Evolutionary conservation across 1,140 invertebrate genomes (phyloP).

Genomic region (Delia radicum): DNA sequence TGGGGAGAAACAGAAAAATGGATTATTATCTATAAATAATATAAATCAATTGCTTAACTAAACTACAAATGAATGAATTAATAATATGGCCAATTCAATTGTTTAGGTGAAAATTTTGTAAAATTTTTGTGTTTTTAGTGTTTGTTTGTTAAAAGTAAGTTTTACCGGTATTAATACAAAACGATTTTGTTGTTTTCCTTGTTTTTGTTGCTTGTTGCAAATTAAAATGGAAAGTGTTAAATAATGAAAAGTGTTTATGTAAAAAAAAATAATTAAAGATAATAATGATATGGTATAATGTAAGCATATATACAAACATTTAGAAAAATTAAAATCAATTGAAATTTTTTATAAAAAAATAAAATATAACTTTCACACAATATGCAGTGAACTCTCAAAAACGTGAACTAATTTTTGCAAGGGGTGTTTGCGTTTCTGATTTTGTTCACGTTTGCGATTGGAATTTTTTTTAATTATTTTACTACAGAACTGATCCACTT

Average conservation of each 20-base stretch:
- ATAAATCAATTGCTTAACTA: background rate
- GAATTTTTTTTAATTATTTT: too few relatives aligned
- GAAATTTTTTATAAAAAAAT: too few relatives aligned
- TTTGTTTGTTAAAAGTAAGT: background rate
- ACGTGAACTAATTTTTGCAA: too few relatives aligned
- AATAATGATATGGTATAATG: background rate
- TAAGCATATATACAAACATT: background rate
- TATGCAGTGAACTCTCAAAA: too few relatives aligned
- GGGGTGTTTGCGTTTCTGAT: too few relatives aligned
- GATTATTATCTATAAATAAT: too few relatives aligned
- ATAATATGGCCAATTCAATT: background rate
- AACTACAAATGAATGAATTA: background rate
- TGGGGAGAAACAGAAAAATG: slow-evolving; percentile 39
- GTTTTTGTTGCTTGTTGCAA: slow-evolving; percentile 26
- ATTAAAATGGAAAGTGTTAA: slow-evolving; percentile 14
- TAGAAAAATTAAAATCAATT: background rate
- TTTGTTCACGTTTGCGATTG: too few relatives aligned
- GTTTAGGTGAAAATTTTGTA: background rate
- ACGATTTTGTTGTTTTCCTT: slow-evolving; percentile 27
- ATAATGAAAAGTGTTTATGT: background rate
- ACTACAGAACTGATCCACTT: too few relatives aligned
- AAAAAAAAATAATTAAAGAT: background rate
- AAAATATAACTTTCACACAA: too few relatives aligned
- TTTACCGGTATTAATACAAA: slow-evolving; percentile 28
- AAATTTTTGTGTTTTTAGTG: background rate